Evolutionary conservation across 2,797 vertebrate species (phyloP).

Genomic region (Hydrolagus colliei): DNA sequence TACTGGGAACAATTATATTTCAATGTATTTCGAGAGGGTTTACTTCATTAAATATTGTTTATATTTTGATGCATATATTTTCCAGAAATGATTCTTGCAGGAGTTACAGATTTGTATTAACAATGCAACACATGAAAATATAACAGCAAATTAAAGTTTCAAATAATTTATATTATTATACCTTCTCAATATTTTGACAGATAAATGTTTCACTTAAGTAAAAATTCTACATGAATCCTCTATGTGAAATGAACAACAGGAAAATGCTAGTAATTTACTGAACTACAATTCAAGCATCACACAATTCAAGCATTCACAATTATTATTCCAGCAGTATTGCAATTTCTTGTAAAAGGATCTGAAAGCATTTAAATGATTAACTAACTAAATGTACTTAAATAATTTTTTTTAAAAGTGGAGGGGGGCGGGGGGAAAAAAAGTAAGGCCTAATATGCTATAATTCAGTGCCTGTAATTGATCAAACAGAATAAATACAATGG

Average conservation of each 20-base stretch:
- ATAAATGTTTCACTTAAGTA: neutral
- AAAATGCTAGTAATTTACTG: neutral
- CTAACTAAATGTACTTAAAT: neutral
- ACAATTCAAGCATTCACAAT: neutral
- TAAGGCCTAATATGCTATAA: neutral
- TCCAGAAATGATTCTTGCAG: neutral
- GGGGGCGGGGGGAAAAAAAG: too few species aligned
- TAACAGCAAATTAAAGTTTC: neutral
- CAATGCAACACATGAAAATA: neutral
- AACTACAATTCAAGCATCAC: neutral
- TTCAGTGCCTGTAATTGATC: slow-evolving; percentile 29
- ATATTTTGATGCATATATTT: neutral
- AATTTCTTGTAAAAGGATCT: neutral
- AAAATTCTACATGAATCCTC: neutral
- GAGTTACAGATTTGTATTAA: neutral
- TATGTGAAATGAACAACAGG: neutral
- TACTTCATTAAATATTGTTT: neutral
- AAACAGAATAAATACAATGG: slow-evolving; percentile 42
- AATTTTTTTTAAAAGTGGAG: neutral
- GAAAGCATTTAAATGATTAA: neutral
- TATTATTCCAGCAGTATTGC: neutral
- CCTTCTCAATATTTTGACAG: neutral
- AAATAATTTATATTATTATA: slow-evolving; percentile 1
- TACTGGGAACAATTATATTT: neutral
- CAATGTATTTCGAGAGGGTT: neutral